These are phyloP conservation scores for Denticeps clupeoides DNA, from an alignment of 2,797 vertebrate species.

Conservation along the genomic window DNA sequence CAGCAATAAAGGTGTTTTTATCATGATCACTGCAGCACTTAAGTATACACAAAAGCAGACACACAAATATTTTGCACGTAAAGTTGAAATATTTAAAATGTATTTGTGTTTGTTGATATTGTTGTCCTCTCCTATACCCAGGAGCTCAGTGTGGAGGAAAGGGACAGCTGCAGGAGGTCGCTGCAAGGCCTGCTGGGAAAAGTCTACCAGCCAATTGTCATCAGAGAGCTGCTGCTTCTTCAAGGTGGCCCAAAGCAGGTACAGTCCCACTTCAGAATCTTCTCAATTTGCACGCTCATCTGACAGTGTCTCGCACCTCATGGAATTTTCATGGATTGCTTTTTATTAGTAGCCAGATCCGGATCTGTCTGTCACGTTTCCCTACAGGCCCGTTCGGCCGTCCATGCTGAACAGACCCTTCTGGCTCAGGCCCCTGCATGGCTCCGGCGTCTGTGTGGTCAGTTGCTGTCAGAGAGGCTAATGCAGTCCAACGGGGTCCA, in stretches of 20 bases:
- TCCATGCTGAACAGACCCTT: neutral
- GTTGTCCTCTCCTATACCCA: constrained; percentile 27
- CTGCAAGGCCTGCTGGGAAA: constrained; percentile 65
- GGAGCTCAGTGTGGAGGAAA: constrained; percentile 62
- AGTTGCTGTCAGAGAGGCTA: constrained; percentile 79
- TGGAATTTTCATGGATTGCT: neutral
- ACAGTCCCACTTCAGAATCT: too few relatives aligned
- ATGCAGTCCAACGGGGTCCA: constrained; percentile 74
- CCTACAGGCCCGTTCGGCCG: neutral
- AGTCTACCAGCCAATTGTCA: constrained; percentile 78
- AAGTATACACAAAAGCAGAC: too few relatives aligned
- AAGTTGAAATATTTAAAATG: too few relatives aligned
- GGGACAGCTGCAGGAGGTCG: constrained; percentile 47
- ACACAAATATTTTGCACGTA: too few relatives aligned
- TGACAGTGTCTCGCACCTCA: neutral
- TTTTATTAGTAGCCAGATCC: neutral
- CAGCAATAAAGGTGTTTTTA: too few relatives aligned
- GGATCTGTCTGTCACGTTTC: neutral
- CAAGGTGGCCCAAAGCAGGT: constrained; percentile 82
- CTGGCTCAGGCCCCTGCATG: constrained; percentile 57
- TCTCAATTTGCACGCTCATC: too few relatives aligned
- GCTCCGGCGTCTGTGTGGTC: constrained; percentile 79
- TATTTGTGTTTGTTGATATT: neutral
- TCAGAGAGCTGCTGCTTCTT: constrained; percentile 80
- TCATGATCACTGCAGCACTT: too few relatives aligned